Conservation (phyloP, 2,797 vertebrate genomes). For the Rhinoraja longicauda region DNA sequence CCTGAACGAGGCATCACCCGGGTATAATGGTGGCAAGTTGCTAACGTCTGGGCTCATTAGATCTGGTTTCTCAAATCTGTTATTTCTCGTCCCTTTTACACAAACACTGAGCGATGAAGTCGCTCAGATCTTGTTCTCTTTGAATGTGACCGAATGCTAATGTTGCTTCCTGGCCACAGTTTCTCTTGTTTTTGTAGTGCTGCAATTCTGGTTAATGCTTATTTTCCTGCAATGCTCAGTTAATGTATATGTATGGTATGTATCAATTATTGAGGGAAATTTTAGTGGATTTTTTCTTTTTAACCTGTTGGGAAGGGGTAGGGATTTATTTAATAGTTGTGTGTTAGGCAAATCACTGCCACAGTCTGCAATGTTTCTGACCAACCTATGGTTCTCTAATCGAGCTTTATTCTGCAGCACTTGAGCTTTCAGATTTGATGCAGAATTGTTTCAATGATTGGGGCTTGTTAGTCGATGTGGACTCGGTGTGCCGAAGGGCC, state of each 20-base stretch:
- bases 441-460: neutral
- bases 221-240: neutral
- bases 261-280: neutral
- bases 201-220: neutral
- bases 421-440: neutral
- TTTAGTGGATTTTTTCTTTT: neutral
- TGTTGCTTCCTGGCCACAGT: neutral
- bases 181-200: neutral
- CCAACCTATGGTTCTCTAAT: too few relatives aligned
- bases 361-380: neutral
- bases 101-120: neutral
- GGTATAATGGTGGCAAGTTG: constrained; percentile 32
- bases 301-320: neutral
- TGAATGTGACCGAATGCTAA: neutral
- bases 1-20: neutral
- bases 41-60: constrained; percentile 13
- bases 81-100: neutral
- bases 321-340: neutral
- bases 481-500: too few relatives aligned
- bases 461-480: too few relatives aligned
- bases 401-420: neutral
- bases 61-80: neutral
- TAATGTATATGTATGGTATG: neutral
- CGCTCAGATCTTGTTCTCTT: neutral
- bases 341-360: neutral